Evolutionary conservation across 2,797 vertebrate genomes (phyloP).

Genomic region (Hydrocynus forskahlii): DNA sequence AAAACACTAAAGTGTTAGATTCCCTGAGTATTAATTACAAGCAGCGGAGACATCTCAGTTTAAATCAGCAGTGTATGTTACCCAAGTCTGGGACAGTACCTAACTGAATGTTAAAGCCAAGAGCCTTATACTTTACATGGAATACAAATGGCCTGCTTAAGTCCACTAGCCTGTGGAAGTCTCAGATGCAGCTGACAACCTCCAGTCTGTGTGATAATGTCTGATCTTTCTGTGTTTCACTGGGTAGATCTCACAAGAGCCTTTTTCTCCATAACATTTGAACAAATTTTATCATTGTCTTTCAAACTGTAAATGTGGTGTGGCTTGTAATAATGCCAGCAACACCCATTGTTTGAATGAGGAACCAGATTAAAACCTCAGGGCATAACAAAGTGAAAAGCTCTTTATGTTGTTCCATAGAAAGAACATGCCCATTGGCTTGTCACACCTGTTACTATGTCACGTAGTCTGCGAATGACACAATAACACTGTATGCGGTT

Average conservation of each 20-base stretch:
- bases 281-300: not conserved
- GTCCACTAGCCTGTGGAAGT: not conserved
- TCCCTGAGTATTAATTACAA: not conserved
- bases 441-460: not conserved
- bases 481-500: not conserved
- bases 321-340: not conserved
- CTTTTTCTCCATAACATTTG: not conserved
- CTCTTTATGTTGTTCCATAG: not conserved
- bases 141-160: not conserved
- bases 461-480: not conserved
- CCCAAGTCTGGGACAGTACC: conserved; percentile 3
- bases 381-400: not conserved
- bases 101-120: not conserved
- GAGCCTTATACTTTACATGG: not conserved
- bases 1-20: conserved; percentile 26
- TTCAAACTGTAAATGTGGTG: not conserved
- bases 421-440: not conserved
- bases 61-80: conserved; percentile 14
- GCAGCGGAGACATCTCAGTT: conserved; percentile 7
- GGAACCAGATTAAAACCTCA: not conserved
- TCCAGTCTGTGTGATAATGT: not conserved
- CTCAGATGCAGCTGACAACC: not conserved
- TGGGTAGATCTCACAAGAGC: too few species aligned
- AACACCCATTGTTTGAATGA: conserved; percentile 3
- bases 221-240: too few species aligned